A percentile compares a stretch with the other conserved stretches of the same genome.
phyloP scores from a whole-genome alignment of 2,113 vertebrate genomes.

The Oryzias curvinotus region DNA sequence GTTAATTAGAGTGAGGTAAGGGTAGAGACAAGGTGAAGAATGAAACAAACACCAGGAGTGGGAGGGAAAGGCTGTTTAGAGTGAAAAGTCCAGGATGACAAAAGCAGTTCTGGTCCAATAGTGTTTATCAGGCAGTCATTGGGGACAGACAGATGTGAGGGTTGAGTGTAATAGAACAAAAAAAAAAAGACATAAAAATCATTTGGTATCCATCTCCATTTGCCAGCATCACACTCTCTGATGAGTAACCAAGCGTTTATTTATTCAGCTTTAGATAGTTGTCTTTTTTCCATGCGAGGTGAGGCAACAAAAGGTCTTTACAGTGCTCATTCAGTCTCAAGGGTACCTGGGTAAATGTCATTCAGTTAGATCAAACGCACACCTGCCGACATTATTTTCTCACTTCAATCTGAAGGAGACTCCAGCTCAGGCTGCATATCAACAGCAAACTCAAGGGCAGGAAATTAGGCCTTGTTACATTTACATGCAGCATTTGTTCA shows the following conservation, averaged over 20 bases:
- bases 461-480: constrained; percentile 64
- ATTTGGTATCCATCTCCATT: constrained; percentile 13
- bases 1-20: constrained; percentile 64
- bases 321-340: constrained; percentile 50
- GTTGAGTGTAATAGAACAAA: constrained; percentile 1
- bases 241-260: constrained; percentile 25
- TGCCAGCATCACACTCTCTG: constrained; percentile 7
- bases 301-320: constrained; percentile 59
- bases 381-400: constrained; percentile 65
- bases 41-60: constrained; percentile 51
- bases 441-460: constrained; percentile 61
- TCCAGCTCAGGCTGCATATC: constrained; percentile 38
- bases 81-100: constrained; percentile 21
- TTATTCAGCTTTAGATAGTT: constrained; percentile 29
- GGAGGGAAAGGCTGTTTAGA: constrained; percentile 39
- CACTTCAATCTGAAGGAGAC: constrained; percentile 48
- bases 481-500: constrained; percentile 43
- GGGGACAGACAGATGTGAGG: constrained; percentile 23
- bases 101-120: constrained; percentile 13
- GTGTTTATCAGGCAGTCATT: constrained; percentile 5
- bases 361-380: constrained; percentile 58
- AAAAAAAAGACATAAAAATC: constrained; percentile 15
- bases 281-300: constrained; percentile 40
- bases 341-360: constrained; percentile 62
- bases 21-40: constrained; percentile 47